Percentiles rank a stretch among this genome's conserved stretches.
phyloP scores from a whole-genome alignment of 2,797 vertebrate species.

The Danio aesculapii region DNA sequence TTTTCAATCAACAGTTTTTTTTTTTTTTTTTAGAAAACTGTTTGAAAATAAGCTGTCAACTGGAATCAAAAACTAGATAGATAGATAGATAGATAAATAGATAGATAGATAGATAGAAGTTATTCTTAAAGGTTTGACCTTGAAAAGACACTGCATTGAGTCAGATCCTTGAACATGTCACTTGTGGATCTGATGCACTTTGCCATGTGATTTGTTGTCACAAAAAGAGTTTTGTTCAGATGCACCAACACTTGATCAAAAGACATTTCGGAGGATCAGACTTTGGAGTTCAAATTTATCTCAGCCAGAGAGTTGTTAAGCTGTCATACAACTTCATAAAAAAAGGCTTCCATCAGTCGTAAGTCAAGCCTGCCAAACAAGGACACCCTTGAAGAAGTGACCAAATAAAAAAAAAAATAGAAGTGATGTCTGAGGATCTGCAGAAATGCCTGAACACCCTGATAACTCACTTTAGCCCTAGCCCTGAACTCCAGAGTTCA shows the following conservation, averaged over 20 bases:
- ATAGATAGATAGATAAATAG: too few species aligned
- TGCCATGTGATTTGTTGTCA: neutral
- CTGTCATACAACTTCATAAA: neutral
- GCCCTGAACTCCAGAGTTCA: neutral
- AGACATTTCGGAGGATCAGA: neutral
- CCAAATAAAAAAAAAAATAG: neutral
- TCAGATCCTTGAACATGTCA: neutral
- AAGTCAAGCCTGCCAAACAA: slow-evolving; percentile 20
- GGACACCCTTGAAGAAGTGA: slow-evolving; percentile 44
- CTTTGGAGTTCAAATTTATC: slow-evolving; percentile 1
- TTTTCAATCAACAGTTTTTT: neutral
- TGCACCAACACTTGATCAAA: neutral
- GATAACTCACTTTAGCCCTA: slow-evolving; percentile 19
- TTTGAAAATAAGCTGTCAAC: too few species aligned
- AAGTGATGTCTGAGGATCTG: slow-evolving; percentile 41
- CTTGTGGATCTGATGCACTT: neutral
- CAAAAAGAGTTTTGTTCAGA: neutral
- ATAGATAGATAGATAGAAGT: too few species aligned
- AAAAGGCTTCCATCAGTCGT: neutral
- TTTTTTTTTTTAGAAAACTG: too few species aligned
- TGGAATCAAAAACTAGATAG: too few species aligned
- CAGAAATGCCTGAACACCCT: neutral
- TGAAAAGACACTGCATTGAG: neutral
- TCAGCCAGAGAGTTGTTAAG: neutral
- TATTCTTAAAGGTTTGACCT: neutral